These are phyloP conservation scores for Tupiocoris notatus DNA, from an alignment of 2,888 invertebrate species.

Conservation along the genomic window DNA sequence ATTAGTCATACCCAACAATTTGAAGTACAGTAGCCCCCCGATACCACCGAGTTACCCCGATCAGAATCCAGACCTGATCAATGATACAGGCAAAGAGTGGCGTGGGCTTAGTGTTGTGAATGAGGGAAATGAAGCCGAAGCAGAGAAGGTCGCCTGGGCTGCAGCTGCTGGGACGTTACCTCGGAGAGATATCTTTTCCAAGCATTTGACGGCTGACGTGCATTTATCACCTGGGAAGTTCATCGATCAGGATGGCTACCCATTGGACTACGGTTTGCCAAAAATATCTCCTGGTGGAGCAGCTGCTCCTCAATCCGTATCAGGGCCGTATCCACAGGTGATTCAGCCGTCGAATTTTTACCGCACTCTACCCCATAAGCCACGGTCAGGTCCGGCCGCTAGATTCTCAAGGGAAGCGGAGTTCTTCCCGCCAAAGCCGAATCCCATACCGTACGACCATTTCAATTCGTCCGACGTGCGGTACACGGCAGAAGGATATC, in stretches of 20 bases:
- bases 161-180: constrained; percentile 55
- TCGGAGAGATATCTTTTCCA: constrained; percentile 58
- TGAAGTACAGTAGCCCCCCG: constrained; percentile 43
- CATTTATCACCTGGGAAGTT: constrained; percentile 71
- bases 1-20: constrained; percentile 46
- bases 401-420: constrained; percentile 64
- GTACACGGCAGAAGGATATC: constrained; percentile 79
- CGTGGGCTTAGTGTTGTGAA: constrained; percentile 50
- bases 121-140: constrained; percentile 22
- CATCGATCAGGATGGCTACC: constrained; percentile 75
- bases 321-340: constrained; percentile 46
- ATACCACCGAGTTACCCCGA: constrained; percentile 55
- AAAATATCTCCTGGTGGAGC: constrained; percentile 58
- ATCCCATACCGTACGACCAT: constrained; percentile 51
- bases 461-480: constrained; percentile 62
- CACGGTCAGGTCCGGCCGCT: constrained; percentile 53
- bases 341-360: constrained; percentile 55
- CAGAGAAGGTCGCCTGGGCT: constrained; percentile 45
- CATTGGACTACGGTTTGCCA: constrained; percentile 73
- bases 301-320: neutral
- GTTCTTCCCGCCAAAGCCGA: constrained; percentile 59
- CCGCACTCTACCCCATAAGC: constrained; percentile 74
- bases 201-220: constrained; percentile 66
- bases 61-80: constrained; percentile 77
- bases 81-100: constrained; percentile 63